These are phyloP conservation scores for Ariopsis seemanni DNA, from an alignment of 2,113 vertebrate species.

Conservation along the genomic window DNA sequence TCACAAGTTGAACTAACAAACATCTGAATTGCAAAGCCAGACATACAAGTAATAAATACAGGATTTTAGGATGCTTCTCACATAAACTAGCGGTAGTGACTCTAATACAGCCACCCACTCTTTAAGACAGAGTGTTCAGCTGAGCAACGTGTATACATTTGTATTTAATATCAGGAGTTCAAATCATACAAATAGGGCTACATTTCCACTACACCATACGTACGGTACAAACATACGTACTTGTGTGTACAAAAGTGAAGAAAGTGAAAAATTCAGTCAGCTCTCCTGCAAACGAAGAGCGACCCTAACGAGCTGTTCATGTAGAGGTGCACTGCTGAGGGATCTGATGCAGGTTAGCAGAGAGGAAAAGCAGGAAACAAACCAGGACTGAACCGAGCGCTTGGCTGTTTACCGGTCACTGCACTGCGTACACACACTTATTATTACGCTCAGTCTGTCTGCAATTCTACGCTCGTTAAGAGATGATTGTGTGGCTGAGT, in stretches of 20 bases:
- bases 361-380: slow-evolving; percentile 23
- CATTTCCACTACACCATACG: slow-evolving; percentile 48
- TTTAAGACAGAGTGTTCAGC: slow-evolving; percentile 18
- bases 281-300: neutral
- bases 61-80: slow-evolving; percentile 40
- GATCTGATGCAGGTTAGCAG: slow-evolving; percentile 15
- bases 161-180: slow-evolving; percentile 33
- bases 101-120: slow-evolving; percentile 17
- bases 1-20: slow-evolving; percentile 44
- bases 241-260: slow-evolving; percentile 41
- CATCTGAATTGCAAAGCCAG: slow-evolving; percentile 47
- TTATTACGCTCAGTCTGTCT: slow-evolving; percentile 16
- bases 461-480: neutral
- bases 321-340: slow-evolving; percentile 12
- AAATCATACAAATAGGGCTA: slow-evolving; percentile 47
- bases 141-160: slow-evolving; percentile 14
- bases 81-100: slow-evolving; percentile 35
- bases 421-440: slow-evolving; percentile 29
- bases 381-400: slow-evolving; percentile 27
- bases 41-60: slow-evolving; percentile 52
- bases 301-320: neutral
- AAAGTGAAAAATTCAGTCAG: neutral
- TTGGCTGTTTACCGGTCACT: slow-evolving; percentile 37
- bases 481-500: slow-evolving; percentile 5
- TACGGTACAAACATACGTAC: slow-evolving; percentile 36